Conservation (phyloP, 2,797 vertebrate species). For the Artibeus lituratus region DNA sequence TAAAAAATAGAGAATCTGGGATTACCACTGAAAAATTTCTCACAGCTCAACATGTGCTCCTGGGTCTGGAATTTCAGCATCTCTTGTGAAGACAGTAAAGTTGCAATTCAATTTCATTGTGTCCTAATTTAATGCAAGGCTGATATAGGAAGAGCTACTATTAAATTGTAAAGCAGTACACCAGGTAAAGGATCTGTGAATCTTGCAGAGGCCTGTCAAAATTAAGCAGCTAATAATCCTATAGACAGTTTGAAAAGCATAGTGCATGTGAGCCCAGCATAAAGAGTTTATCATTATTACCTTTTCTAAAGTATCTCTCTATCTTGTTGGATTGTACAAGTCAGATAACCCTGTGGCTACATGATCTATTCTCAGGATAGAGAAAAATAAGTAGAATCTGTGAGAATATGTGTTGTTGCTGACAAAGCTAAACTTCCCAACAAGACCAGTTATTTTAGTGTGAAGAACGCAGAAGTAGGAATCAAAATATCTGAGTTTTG, state of each 20-base stretch:
- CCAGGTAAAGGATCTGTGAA: constrained; percentile 35
- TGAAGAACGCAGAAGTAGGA: background rate
- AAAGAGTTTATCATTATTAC: constrained; percentile 43
- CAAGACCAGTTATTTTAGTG: background rate
- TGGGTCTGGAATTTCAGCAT: background rate
- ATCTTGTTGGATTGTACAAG: constrained; percentile 28
- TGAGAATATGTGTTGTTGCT: constrained; percentile 28
- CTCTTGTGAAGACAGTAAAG: constrained; percentile 13
- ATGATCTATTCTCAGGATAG: background rate
- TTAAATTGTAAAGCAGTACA: constrained; percentile 50
- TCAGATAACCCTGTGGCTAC: constrained; percentile 18
- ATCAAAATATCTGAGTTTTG: background rate
- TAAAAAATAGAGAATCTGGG: background rate
- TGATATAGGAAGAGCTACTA: constrained; percentile 37
- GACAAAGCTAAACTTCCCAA: constrained; percentile 11
- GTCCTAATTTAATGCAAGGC: constrained; percentile 41
- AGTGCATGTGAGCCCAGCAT: background rate
- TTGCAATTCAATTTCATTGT: background rate
- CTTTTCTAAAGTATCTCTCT: constrained; percentile 32
- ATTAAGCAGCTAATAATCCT: background rate
- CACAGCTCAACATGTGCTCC: background rate
- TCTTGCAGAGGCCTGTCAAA: constrained; percentile 39
- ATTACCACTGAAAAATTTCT: background rate
- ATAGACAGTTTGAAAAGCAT: background rate
- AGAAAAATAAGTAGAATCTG: constrained; percentile 36